A percentile compares a stretch with the other conserved stretches of the same genome.
Evolutionary conservation across 2,797 vertebrate genomes (phyloP).

Genomic region (Platyrinchus mystaceus): DNA sequence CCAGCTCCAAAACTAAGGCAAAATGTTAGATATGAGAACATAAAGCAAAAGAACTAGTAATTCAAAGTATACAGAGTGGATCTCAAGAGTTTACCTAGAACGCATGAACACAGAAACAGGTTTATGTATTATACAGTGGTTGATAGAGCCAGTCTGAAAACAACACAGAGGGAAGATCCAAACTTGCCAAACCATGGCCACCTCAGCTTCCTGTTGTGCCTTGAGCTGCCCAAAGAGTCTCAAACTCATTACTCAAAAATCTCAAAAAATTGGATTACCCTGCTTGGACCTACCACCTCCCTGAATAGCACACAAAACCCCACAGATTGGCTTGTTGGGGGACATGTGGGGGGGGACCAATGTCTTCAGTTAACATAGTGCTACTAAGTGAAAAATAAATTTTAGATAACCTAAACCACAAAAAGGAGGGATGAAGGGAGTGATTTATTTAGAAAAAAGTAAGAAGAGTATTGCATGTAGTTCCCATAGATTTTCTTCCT

Average conservation of each 20-base stretch:
- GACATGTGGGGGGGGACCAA: fast-evolving
- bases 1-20: neutral
- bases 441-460: neutral
- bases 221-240: neutral
- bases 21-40: neutral
- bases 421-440: neutral
- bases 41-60: neutral
- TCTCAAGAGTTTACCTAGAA: neutral
- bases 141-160: neutral
- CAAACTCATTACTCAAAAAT: neutral
- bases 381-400: neutral
- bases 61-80: neutral
- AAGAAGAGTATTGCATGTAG: neutral
- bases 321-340: neutral
- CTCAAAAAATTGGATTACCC: neutral
- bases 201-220: neutral
- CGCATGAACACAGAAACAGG: neutral
- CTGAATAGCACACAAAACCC: neutral
- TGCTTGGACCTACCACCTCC: neutral
- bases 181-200: neutral
- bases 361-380: neutral
- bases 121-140: neutral
- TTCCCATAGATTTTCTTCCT: neutral
- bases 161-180: neutral
- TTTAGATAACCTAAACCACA: neutral